phyloP scores from a whole-genome alignment of 2,888 invertebrate genomes.

The Nycteola revayana region DNA sequence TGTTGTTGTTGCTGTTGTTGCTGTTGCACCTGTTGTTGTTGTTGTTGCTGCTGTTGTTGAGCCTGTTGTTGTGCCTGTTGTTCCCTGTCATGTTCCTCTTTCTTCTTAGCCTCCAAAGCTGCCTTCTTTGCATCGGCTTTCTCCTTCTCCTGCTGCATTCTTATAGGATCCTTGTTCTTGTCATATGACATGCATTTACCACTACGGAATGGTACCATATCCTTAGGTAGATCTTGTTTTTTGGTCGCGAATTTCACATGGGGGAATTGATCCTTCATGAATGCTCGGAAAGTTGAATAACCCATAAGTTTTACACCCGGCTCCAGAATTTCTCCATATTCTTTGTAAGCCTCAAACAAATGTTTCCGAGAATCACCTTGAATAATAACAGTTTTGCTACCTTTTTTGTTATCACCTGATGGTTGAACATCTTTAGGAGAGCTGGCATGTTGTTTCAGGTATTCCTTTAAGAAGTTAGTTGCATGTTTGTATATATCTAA shows the following conservation, averaged over 20 bases:
- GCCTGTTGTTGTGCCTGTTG: slow-evolving; percentile 62
- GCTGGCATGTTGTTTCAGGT: slow-evolving; percentile 85
- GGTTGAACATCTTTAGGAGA: slow-evolving; percentile 77
- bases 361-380: slow-evolving; percentile 84
- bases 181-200: slow-evolving; percentile 80
- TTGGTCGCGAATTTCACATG: slow-evolving; percentile 88
- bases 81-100: slow-evolving; percentile 72
- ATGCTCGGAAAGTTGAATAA: slow-evolving; percentile 89
- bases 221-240: slow-evolving; percentile 72
- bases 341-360: slow-evolving; percentile 88
- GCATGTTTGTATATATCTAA: slow-evolving; percentile 90
- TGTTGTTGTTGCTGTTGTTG: slow-evolving; percentile 66
- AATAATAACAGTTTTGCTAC: slow-evolving; percentile 74
- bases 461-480: slow-evolving; percentile 88
- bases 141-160: slow-evolving; percentile 75
- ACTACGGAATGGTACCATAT: slow-evolving; percentile 76
- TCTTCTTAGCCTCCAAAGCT: slow-evolving; percentile 76
- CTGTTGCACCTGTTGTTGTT: slow-evolving; percentile 54
- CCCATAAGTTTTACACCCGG: slow-evolving; percentile 89
- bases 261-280: slow-evolving; percentile 91
- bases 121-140: slow-evolving; percentile 77
- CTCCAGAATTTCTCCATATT: slow-evolving; percentile 86
- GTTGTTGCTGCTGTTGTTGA: slow-evolving; percentile 56
- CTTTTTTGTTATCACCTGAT: slow-evolving; percentile 70
- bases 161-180: slow-evolving; percentile 76